Base-by-base conservation (phyloP, 2,113 vertebrate species). In the Corythoichthys haematopterus region DNA sequence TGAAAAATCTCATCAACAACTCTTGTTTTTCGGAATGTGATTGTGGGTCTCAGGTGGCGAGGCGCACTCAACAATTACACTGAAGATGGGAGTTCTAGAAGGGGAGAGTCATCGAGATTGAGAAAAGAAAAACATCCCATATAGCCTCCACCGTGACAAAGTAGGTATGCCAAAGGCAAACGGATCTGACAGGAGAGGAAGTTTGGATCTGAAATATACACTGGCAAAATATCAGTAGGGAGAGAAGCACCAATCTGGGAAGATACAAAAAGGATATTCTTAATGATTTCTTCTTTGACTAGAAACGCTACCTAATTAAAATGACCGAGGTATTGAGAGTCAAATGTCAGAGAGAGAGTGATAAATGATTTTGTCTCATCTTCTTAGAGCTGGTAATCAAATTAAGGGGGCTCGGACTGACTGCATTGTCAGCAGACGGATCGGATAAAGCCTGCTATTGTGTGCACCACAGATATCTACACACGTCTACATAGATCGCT, bases 11-110 rank as follows among this genome's bases (percentile, higher is more conserved):
- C 38, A 64, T 55, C 72, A 70, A 47, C 15, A 64, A 64, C 8
- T 51, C 46, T 72, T 77, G 76, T 74, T 78, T 72, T 50, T 50
- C 52, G 58, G 56, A 40, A 68, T 84, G 80, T 72, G 84, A 75
- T 64, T 60, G 68, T n/a, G 85, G 80, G 90, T 81, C 89, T 84
- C 89, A 91, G 91, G 89, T 91, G 91, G 82, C 65, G 12, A 79
- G 73, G 62, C 71, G 67, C 79, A 76, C n/a, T 81, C 45, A 50
- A 76, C 86, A 90, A 91, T 92, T 88, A 91, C 81, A 79, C 72
- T 55, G 72, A 60, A 76, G 78, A 90, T 87, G 84, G 74, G 72
- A 84, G 73, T n/a, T 62, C 78, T 75, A 74, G 76, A 74, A 78
- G 67, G 79, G 79, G 77, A 75, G 66, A 70, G 75, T 51, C 51